These are phyloP conservation scores for Cepphus grylle DNA, from an alignment of 2,113 vertebrate species.

Conservation along the genomic window DNA sequence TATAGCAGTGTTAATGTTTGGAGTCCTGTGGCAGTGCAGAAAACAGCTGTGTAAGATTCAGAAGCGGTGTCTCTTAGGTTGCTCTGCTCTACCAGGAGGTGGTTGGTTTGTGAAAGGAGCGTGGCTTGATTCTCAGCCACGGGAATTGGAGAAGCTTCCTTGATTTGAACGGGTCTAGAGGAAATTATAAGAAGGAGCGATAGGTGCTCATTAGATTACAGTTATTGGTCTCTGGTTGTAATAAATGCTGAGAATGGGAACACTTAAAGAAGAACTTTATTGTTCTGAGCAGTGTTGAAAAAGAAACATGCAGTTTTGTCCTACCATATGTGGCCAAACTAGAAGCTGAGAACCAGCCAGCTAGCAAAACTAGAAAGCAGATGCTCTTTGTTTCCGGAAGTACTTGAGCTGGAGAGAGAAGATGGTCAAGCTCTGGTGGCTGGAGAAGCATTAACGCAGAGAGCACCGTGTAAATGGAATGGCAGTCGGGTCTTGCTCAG, in stretches of 20 bases:
- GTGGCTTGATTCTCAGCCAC: neutral
- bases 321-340: neutral
- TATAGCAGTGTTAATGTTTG: neutral
- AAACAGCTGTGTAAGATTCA: neutral
- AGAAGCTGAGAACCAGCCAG: neutral
- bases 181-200: neutral
- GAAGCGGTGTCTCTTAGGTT: neutral
- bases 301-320: neutral
- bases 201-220: neutral
- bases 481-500: neutral
- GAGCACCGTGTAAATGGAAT: neutral
- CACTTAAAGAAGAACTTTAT: neutral
- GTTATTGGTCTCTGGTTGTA: neutral
- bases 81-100: no score
- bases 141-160: neutral
- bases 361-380: neutral
- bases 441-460: neutral
- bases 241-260: neutral
- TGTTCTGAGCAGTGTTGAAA: neutral
- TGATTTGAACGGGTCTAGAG: neutral
- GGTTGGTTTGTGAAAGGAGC: neutral
- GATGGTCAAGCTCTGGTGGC: neutral
- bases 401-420: neutral
- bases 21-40: neutral
- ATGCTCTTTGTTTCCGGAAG: neutral